Conservation (phyloP, 1,140 invertebrate species). For the Branchinecta lindahli region DNA sequence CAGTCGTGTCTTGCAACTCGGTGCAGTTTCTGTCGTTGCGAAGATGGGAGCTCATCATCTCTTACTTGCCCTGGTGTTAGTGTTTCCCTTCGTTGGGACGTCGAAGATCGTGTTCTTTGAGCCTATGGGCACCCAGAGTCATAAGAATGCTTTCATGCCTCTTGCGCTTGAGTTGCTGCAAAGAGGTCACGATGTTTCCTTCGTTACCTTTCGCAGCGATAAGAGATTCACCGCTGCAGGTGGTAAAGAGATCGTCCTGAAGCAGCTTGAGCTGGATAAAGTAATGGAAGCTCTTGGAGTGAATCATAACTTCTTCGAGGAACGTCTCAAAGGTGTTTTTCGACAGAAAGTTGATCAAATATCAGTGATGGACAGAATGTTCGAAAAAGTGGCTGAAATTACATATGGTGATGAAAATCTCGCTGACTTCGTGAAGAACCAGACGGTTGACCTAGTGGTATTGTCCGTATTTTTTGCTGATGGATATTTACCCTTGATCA, state of each 20-base stretch:
- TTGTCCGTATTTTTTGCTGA: too few relatives aligned
- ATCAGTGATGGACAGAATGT: neutral
- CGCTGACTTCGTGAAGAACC: too few relatives aligned
- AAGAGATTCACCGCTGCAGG: too few relatives aligned
- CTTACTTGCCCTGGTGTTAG: too few relatives aligned
- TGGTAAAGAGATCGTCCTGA: too few relatives aligned
- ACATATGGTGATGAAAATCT: too few relatives aligned
- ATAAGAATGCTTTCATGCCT: constrained; percentile 24
- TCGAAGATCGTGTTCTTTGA: constrained; percentile 11
- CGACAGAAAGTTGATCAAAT: neutral
- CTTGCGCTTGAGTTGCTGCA: constrained; percentile 32
- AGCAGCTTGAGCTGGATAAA: too few relatives aligned
- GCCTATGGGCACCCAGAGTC: constrained; percentile 16
- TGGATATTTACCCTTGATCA: too few relatives aligned
- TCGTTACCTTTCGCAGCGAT: neutral
- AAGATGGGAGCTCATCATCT: too few relatives aligned
- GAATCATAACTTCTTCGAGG: neutral
- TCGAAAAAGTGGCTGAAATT: neutral
- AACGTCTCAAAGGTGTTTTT: neutral
- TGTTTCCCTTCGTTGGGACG: neutral
- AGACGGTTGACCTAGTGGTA: too few relatives aligned
- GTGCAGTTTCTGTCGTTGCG: too few relatives aligned
- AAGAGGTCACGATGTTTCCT: constrained; percentile 34
- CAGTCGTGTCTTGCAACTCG: too few relatives aligned
- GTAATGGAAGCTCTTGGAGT: neutral